phyloP scores from a whole-genome alignment of 2,113 vertebrate species.

The Syngnathus floridae region DNA sequence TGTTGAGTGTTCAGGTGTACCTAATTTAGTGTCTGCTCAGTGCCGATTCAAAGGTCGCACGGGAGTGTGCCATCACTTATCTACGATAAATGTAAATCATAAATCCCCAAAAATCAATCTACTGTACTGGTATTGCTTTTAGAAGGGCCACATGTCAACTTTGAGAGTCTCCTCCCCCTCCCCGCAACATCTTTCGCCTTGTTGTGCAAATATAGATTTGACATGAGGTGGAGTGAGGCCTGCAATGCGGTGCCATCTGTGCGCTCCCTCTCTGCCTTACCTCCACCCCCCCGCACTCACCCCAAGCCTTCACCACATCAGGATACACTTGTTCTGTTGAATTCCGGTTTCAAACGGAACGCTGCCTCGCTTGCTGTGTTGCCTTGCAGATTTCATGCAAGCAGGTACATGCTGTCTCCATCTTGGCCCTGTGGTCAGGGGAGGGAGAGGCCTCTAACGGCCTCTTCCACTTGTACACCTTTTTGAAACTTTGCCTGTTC shows the following conservation, averaged over 20 bases:
- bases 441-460: constrained; percentile 63
- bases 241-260: constrained; percentile 44
- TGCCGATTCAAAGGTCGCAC: background rate
- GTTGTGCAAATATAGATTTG: constrained; percentile 39
- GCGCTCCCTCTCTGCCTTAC: constrained; percentile 24
- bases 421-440: constrained; percentile 65
- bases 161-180: constrained; percentile 5
- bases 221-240: constrained; percentile 45
- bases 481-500: constrained; percentile 45
- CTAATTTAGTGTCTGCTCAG: background rate
- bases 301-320: constrained; percentile 75
- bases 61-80: background rate
- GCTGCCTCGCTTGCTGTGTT: constrained; percentile 60
- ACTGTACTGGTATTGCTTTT: background rate
- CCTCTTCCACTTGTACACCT: constrained; percentile 54
- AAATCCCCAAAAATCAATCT: background rate
- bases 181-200: constrained; percentile 13
- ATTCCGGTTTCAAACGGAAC: constrained; percentile 78
- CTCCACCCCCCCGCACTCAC: constrained; percentile 40
- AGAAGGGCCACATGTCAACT: constrained; percentile 4
- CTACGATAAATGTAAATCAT: background rate
- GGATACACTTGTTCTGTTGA: constrained; percentile 76
- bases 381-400: constrained; percentile 55
- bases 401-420: constrained; percentile 44
- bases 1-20: background rate